Evolutionary conservation across 30 jellyfish, hydroid and myxozoan species (phyloP), one percentile per base, ranked within the genome.

Genomic region (Hydractinia echinata): DNA sequence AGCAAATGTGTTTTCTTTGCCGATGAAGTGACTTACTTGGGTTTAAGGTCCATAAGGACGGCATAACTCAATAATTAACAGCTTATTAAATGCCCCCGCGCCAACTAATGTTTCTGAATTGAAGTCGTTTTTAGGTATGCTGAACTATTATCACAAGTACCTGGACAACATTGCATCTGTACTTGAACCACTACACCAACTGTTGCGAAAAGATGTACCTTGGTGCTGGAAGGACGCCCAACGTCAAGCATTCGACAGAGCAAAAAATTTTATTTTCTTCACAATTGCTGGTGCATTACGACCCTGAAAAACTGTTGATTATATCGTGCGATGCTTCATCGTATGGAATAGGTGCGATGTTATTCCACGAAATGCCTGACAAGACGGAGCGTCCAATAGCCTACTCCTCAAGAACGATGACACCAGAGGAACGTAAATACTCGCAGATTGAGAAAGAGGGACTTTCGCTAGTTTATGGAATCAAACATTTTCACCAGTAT

Each of bases 341-440:
- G 21, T 52, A 54, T 72, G 95, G 97, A 30, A 77, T 91, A 10
- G 94, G 97, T 13, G 97, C 97, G 2, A 94, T 91, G 53, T 54
- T 91, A 54, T 54, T 71, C 10, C 97, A 91, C 54, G 48, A 10
- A 54, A 53, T 81, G 88, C 64, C 39, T 16, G 94, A 82, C 69
- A 85, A 85, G 10, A 14, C 84, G 8, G 96, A 90, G 62, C 39
- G 83, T 44, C 96, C 92, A 52, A 82, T 87, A 48, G 91, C 95
- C 7, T 74, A 53, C 66, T 84, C 84, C 44, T 91, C 92, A 1
- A 70, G 88, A 56, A 86, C 87, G n/a, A 50, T 83, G 30, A 84
- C 54, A 5, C 6, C 74, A 64, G 89, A 83, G 49, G 85, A 85
- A 71, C 39, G 95, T 11, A 86, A 84, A 54, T 84, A 84, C 77